phyloP scores from a whole-genome alignment of 2,888 invertebrate species.

The Watsonalla cultraria region DNA sequence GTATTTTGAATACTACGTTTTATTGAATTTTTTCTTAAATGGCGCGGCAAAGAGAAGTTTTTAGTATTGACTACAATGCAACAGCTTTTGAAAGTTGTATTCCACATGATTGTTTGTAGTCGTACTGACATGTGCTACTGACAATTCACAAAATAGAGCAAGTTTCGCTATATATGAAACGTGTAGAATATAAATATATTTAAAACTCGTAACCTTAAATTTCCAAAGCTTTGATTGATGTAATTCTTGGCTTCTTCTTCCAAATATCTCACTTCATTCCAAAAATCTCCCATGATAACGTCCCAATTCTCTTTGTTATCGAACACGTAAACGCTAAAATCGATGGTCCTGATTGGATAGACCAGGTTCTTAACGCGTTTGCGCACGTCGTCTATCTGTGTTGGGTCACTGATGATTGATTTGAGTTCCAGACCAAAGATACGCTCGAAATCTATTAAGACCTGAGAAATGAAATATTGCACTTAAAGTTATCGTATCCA shows the following conservation, averaged over 20 bases:
- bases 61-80: no score
- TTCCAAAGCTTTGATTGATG: constrained; percentile 91
- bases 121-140: no score
- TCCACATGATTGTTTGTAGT: no score
- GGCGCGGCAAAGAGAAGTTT: no score
- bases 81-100: no score
- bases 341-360: constrained; percentile 85
- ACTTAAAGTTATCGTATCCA: background rate
- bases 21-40: no score
- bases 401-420: constrained; percentile 91
- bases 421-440: constrained; percentile 93
- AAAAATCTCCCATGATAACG: constrained; percentile 87
- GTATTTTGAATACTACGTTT: no score
- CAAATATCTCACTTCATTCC: constrained; percentile 84
- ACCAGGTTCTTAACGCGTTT: constrained; percentile 88
- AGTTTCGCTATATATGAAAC: background rate
- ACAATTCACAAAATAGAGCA: background rate
- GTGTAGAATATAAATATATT: constrained; percentile 1
- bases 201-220: constrained; percentile 74
- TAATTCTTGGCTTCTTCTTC: constrained; percentile 91
- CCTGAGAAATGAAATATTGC: constrained; percentile 54
- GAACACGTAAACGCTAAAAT: constrained; percentile 90
- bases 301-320: constrained; percentile 93
- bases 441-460: constrained; percentile 91
- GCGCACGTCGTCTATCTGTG: constrained; percentile 90